These are phyloP conservation scores for Ceratina calcarata DNA, from an alignment of 1,140 invertebrate species.

Conservation along the genomic window DNA sequence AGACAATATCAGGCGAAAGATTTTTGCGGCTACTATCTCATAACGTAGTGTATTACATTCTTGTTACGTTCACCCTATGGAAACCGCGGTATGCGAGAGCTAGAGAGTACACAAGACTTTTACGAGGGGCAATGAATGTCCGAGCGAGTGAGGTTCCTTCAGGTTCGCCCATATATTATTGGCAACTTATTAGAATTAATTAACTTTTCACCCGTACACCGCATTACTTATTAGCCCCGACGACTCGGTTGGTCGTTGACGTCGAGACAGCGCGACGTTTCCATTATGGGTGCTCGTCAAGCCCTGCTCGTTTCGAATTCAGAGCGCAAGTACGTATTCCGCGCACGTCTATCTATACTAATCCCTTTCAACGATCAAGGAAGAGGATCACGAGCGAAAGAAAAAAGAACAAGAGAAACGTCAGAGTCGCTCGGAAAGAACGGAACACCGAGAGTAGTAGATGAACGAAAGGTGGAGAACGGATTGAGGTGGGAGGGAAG, in stretches of 20 bases:
- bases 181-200: conserved; percentile 71
- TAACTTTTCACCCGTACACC: conserved; percentile 67
- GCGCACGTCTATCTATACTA: neutral
- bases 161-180: conserved; percentile 56
- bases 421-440: conserved; percentile 20
- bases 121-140: conserved; percentile 64
- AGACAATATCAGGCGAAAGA: conserved; percentile 23
- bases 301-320: neutral
- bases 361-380: conserved; percentile 1
- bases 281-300: neutral
- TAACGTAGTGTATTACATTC: conserved; percentile 48
- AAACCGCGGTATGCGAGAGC: conserved; percentile 11
- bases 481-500: conserved; percentile 49
- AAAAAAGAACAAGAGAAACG: conserved; percentile 6
- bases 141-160: conserved; percentile 11
- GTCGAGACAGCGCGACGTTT: conserved; percentile 5
- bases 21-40: conserved; percentile 30
- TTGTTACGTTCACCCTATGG: conserved; percentile 50
- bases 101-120: conserved; percentile 36
- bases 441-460: conserved; percentile 47
- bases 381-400: neutral
- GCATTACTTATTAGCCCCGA: conserved; percentile 37
- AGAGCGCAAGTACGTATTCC: neutral
- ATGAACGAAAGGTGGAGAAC: conserved; percentile 49
- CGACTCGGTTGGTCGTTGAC: conserved; percentile 5